phyloP scores from a whole-genome alignment of 2,888 invertebrate species.

The Laothoe populi region DNA sequence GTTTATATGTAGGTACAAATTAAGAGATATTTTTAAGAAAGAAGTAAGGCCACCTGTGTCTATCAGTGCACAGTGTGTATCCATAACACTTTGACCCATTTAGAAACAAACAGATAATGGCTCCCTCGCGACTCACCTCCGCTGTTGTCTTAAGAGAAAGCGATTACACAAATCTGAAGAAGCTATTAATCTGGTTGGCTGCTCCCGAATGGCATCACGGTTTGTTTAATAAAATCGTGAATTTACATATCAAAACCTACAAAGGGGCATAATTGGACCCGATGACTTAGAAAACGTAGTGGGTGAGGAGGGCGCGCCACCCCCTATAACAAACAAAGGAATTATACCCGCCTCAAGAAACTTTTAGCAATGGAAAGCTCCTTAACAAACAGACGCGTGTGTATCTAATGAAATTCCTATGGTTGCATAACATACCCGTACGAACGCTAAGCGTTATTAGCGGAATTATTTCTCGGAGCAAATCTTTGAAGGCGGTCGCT shows the following conservation, averaged over 20 bases:
- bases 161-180: slow-evolving; percentile 85
- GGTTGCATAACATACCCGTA: slow-evolving; percentile 84
- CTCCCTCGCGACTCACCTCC: slow-evolving; percentile 70
- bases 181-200: slow-evolving; percentile 84
- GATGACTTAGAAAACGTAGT: slow-evolving; percentile 85
- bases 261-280: slow-evolving; percentile 85
- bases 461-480: slow-evolving; percentile 81
- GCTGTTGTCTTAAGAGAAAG: slow-evolving; percentile 83
- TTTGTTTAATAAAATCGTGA: slow-evolving; percentile 85
- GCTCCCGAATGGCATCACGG: slow-evolving; percentile 83
- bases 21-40: background rate
- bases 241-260: slow-evolving; percentile 86
- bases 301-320: slow-evolving; percentile 74
- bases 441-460: slow-evolving; percentile 80
- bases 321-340: slow-evolving; percentile 83
- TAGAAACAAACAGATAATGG: slow-evolving; percentile 55
- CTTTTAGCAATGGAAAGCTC: slow-evolving; percentile 85
- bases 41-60: background rate
- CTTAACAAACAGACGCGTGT: slow-evolving; percentile 85
- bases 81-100: slow-evolving; percentile 38
- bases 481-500: slow-evolving; percentile 84
- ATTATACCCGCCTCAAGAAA: slow-evolving; percentile 86
- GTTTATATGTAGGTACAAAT: too few relatives aligned
- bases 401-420: slow-evolving; percentile 86
- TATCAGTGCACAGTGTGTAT: background rate